Evolutionary conservation across 1,140 invertebrate species (phyloP).

Genomic region (Pseudomyrmex cubaensis): DNA sequence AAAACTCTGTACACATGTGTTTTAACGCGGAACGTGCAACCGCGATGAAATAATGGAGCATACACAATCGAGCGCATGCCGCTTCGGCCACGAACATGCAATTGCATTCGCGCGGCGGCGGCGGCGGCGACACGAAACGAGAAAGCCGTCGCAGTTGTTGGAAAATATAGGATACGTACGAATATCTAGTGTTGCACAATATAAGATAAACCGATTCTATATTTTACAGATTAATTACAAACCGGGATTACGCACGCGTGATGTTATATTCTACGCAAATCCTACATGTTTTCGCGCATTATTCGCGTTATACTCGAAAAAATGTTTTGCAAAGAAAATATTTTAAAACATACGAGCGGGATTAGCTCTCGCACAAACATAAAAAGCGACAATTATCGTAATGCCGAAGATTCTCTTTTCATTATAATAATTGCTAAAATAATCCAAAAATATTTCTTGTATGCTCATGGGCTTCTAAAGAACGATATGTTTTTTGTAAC

Average conservation of each 20-base stretch:
- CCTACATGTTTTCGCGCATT: neutral
- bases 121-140: slow-evolving; percentile 62
- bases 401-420: slow-evolving; percentile 8
- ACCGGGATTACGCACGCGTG: too few relatives aligned
- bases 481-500: slow-evolving; percentile 15
- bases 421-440: slow-evolving; percentile 4
- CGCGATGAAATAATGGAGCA: slow-evolving; percentile 75
- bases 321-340: neutral
- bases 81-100: slow-evolving; percentile 68
- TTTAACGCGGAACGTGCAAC: slow-evolving; percentile 69
- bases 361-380: neutral
- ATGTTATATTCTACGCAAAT: too few relatives aligned
- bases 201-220: slow-evolving; percentile 34
- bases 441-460: neutral
- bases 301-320: neutral
- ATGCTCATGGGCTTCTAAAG: neutral
- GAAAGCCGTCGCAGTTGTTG: slow-evolving; percentile 31
- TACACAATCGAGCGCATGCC: slow-evolving; percentile 67
- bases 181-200: too few relatives aligned
- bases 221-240: slow-evolving; percentile 4
- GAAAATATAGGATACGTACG: neutral
- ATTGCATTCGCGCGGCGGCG: slow-evolving; percentile 66
- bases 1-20: slow-evolving; percentile 73
- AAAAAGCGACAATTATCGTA: neutral
- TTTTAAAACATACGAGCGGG: neutral